Evolutionary conservation across 2,113 vertebrate genomes (phyloP), one percentile per base, ranked within the genome.

Genomic region (Lasiurus cinereus): DNA sequence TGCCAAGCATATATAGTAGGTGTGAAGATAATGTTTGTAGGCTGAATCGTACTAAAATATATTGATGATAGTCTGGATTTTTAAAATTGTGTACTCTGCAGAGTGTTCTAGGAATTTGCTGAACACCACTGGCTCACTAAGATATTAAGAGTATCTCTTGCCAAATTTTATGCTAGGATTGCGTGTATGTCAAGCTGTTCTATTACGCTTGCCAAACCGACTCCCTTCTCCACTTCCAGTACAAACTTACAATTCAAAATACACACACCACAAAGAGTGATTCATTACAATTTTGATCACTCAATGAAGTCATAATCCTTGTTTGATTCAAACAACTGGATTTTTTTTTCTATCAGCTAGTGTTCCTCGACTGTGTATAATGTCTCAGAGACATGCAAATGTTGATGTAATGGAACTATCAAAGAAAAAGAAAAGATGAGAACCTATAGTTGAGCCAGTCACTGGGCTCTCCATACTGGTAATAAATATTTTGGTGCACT

Each of bases 401-500:
- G 56, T 83, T 87, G 64, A 91, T 54, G 70, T 54, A 27, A 94
- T 62, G 86, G 74, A 88, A 83, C 76, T 90, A 59, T 87, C 52
- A 80, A 83, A 67, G 24, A 70, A 31, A 72, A 67, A 87, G 62
- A 33, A 94, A 97, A 89, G 43, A 90, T 83, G 84, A 96, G 73
- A 86, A 19, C 87, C 27, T 66, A 11, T 22, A 27, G 1, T 22
- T 54, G 69, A 90, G 92, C 24, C 88, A 48, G 33, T 33, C 89
- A 33, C 46, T 59, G 67, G 18, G 13, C 22, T 92, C 48, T 5
- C 15, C 7, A 29, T 9, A 24, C 78, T 70, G 6, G 97, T 98
- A 96, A 18, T 88, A 97, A 98, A 98, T 93, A 70, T 98, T 98
- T 91, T 98, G 97, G 98, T 98, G 98, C 98, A 88, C 98, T 98